Evolutionary conservation across 2,888 invertebrate genomes (phyloP).

Genomic region (Aporophyla nigra): DNA sequence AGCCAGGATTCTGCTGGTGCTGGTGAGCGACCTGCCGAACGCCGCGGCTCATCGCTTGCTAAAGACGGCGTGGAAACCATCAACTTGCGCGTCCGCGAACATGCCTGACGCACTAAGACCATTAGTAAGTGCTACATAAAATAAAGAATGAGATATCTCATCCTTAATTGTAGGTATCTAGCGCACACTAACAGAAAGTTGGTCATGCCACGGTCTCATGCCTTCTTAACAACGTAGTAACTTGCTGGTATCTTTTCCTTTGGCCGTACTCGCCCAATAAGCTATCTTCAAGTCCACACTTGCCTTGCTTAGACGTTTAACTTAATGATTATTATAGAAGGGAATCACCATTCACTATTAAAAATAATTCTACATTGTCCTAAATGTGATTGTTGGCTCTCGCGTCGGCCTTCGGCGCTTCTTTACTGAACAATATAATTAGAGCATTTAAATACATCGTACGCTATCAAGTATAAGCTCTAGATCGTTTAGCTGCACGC

Average conservation of each 20-base stretch:
- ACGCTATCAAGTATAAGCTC: slow-evolving; percentile 53
- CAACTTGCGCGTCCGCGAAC: too few relatives aligned
- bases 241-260: neutral
- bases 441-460: slow-evolving; percentile 62
- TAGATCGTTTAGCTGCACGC: slow-evolving; percentile 67
- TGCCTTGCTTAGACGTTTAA: neutral
- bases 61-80: too few relatives aligned
- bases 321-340: neutral
- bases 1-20: too few relatives aligned
- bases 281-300: neutral
- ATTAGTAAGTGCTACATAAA: too few relatives aligned
- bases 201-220: too few relatives aligned
- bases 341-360: neutral
- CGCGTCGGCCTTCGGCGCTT: slow-evolving; percentile 58
- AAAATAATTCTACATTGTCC: slow-evolving; percentile 14
- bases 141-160: too few relatives aligned
- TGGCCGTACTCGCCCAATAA: neutral
- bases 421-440: slow-evolving; percentile 54
- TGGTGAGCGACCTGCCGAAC: too few relatives aligned
- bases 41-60: too few relatives aligned
- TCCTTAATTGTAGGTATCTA: neutral
- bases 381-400: slow-evolving; percentile 52
- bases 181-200: too few relatives aligned
- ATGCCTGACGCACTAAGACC: too few relatives aligned
- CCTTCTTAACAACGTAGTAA: too few relatives aligned